Percentiles rank a stretch among this genome's conserved stretches.
Evolutionary conservation across 2,888 invertebrate genomes (phyloP).

Genomic region (Morpho deidamia): DNA sequence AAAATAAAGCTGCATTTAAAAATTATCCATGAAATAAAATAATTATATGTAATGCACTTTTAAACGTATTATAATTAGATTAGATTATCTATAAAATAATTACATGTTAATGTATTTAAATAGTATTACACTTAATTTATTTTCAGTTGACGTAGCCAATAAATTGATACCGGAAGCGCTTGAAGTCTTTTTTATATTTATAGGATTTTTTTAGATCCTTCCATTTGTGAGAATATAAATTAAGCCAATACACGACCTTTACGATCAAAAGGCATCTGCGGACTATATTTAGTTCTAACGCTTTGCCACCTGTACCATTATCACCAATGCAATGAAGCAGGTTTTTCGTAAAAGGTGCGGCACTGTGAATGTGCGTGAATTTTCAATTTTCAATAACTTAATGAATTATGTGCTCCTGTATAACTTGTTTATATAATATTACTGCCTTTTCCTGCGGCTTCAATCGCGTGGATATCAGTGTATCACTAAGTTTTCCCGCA

Average conservation of each 20-base stretch:
- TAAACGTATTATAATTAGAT: too few species aligned
- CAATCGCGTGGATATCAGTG: too few species aligned
- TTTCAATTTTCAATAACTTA: conserved; percentile 9
- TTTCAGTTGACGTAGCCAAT: neutral
- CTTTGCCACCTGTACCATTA: conserved; percentile 24
- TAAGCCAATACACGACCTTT: conserved; percentile 30
- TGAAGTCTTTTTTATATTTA: conserved; percentile 3
- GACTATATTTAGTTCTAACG: conserved; percentile 34
- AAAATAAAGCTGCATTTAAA: too few species aligned
- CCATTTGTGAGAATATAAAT: conserved; percentile 26
- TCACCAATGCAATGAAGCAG: conserved; percentile 9
- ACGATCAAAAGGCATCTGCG: conserved; percentile 28
- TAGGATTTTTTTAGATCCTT: conserved; percentile 8
- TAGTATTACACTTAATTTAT: neutral
- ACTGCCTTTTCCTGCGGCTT: too few species aligned
- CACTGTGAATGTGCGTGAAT: conserved; percentile 1
- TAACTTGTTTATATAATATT: too few species aligned
- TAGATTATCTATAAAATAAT: too few species aligned
- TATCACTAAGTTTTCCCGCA: too few species aligned
- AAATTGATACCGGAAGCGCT: conserved; percentile 2
- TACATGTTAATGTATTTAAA: too few species aligned
- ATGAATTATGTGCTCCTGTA: neutral
- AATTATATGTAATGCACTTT: too few species aligned
- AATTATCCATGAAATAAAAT: too few species aligned
- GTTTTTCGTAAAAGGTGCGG: conserved; percentile 25